These are phyloP conservation scores for Clarias gariepinus DNA, from an alignment of 2,113 vertebrate species.

Conservation along the genomic window DNA sequence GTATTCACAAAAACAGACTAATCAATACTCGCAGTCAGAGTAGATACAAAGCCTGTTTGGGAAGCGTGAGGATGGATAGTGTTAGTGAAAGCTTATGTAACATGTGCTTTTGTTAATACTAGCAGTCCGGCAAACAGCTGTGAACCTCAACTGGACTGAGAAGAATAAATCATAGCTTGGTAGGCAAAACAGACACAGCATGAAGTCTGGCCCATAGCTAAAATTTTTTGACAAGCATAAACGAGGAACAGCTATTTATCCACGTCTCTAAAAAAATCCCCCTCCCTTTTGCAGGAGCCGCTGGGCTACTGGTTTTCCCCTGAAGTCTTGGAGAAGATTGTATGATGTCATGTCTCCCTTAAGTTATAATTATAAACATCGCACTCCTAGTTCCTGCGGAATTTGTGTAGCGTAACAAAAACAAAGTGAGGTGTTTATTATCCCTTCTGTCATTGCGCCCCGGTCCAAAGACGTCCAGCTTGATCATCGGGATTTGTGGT, in stretches of 20 bases:
- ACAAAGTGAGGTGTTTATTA: slow-evolving; percentile 48
- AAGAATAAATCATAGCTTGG: slow-evolving; percentile 65
- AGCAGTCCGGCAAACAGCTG: slow-evolving; percentile 70
- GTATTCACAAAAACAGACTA: background rate
- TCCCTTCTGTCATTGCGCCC: slow-evolving; percentile 21
- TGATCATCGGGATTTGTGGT: slow-evolving; percentile 29
- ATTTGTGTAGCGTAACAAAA: slow-evolving; percentile 32
- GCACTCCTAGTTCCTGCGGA: slow-evolving; percentile 29
- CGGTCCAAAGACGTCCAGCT: slow-evolving; percentile 14
- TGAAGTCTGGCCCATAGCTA: slow-evolving; percentile 61
- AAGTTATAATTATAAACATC: slow-evolving; percentile 44
- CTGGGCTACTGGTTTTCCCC: slow-evolving; percentile 11
- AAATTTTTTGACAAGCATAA: slow-evolving; percentile 64
- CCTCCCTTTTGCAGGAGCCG: background rate
- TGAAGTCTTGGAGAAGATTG: slow-evolving; percentile 37
- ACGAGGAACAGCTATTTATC: slow-evolving; percentile 60
- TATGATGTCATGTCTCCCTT: slow-evolving; percentile 45
- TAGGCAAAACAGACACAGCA: slow-evolving; percentile 68
- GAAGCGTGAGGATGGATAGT: slow-evolving; percentile 57
- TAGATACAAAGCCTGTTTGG: slow-evolving; percentile 23
- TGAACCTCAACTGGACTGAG: slow-evolving; percentile 60
- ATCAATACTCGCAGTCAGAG: background rate
- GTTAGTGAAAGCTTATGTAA: slow-evolving; percentile 58
- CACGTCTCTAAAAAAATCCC: slow-evolving; percentile 50
- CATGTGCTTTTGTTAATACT: slow-evolving; percentile 61